Conservation (phyloP, 2,888 invertebrate genomes). For the Lasioglossum oenotherae region DNA sequence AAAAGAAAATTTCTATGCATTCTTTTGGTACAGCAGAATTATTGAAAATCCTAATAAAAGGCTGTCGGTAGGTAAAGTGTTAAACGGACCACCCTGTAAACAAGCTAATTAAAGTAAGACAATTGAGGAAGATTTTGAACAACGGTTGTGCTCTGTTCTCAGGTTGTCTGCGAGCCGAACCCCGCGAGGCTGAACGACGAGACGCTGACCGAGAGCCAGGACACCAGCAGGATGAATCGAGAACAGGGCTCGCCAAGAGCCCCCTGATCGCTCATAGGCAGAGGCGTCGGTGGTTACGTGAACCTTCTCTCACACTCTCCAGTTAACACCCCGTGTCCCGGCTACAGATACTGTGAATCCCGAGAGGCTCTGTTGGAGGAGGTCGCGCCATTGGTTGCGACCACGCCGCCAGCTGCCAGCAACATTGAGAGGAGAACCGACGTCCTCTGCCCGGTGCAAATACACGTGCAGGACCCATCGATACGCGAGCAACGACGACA, state of each 20-base stretch:
- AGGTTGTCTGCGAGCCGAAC: conserved; percentile 73
- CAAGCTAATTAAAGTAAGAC: too few relatives aligned
- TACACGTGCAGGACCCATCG: conserved; percentile 67
- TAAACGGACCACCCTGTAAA: too few relatives aligned
- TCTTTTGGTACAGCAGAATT: too few relatives aligned
- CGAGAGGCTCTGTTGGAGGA: conserved; percentile 73
- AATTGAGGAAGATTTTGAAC: too few relatives aligned
- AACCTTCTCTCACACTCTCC: conserved; percentile 77
- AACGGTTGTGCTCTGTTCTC: neutral
- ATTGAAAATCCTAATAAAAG: too few relatives aligned
- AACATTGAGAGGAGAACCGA: conserved; percentile 58
- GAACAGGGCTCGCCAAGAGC: conserved; percentile 50
- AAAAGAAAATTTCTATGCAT: too few relatives aligned
- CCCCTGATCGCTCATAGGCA: conserved; percentile 76
- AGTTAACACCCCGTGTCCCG: conserved; percentile 76
- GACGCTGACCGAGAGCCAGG: conserved; percentile 68
- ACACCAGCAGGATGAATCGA: conserved; percentile 42
- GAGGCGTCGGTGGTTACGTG: conserved; percentile 72
- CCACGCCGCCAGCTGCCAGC: conserved; percentile 58
- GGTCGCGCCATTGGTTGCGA: conserved; percentile 54
- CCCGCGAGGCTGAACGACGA: conserved; percentile 67
- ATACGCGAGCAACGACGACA: conserved; percentile 54
- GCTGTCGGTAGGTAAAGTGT: too few relatives aligned
- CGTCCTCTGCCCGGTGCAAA: conserved; percentile 71
- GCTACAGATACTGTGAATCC: conserved; percentile 69